A percentile compares a stretch with the other conserved stretches of the same genome.
These are phyloP conservation scores for Cygnus olor DNA, from an alignment of 2,797 vertebrate species.

Conservation along the genomic window DNA sequence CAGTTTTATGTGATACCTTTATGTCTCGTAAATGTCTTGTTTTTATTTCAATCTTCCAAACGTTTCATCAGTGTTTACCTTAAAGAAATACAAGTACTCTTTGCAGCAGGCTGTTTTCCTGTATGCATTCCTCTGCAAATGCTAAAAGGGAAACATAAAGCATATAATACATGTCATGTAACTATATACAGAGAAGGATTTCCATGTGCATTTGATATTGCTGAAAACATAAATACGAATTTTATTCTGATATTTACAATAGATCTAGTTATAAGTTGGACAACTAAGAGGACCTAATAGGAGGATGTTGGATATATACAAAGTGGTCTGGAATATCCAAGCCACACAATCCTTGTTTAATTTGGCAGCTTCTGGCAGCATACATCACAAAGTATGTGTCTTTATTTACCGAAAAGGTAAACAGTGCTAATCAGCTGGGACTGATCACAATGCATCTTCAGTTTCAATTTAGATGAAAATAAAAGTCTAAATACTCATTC, in stretches of 20 bases:
- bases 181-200: constrained; percentile 48
- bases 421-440: constrained; percentile 45
- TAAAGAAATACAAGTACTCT: constrained; percentile 52
- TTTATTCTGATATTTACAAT: constrained; percentile 55
- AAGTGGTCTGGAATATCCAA: constrained; percentile 21
- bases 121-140: constrained; percentile 27
- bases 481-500: constrained; percentile 22
- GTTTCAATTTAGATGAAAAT: constrained; percentile 55
- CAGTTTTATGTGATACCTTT: constrained; percentile 74
- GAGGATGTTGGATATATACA: constrained; percentile 11
- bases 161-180: not conserved
- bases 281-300: constrained; percentile 9
- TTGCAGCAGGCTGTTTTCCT: constrained; percentile 40
- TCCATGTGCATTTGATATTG: not conserved
- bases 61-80: constrained; percentile 54
- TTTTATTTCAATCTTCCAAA: constrained; percentile 70
- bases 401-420: constrained; percentile 46
- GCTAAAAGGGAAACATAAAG: constrained; percentile 1
- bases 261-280: not conserved
- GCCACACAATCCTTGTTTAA: constrained; percentile 55
- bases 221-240: constrained; percentile 44
- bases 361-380: constrained; percentile 45
- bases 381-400: constrained; percentile 27
- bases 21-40: constrained; percentile 71
- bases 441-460: constrained; percentile 44